phyloP scores from a whole-genome alignment of 2,888 invertebrate species.

The Epirrita christyi region DNA sequence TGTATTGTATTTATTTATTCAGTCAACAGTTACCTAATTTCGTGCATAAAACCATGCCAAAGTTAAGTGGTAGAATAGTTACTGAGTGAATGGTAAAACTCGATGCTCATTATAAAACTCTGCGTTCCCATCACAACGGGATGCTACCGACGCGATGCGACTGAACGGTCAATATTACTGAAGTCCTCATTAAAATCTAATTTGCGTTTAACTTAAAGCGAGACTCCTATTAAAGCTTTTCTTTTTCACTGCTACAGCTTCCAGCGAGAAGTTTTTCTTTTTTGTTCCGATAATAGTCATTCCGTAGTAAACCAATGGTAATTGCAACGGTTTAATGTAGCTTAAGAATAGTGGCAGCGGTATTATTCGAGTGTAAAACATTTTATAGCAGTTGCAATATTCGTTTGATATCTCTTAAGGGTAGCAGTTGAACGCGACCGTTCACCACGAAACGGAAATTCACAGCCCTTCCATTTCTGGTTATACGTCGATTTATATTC shows the following conservation, averaged over 20 bases:
- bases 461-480: conserved; percentile 81
- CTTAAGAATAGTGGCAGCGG: conserved; percentile 24
- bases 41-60: too few species aligned
- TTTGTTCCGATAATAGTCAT: conserved; percentile 36
- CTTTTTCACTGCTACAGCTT: conserved; percentile 50
- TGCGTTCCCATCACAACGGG: conserved; percentile 40
- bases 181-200: conserved; percentile 61
- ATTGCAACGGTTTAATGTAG: conserved; percentile 37
- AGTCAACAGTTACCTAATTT: too few species aligned
- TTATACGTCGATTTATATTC: conserved; percentile 85
- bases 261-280: conserved; percentile 37
- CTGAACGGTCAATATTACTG: conserved; percentile 53
- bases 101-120: conserved; percentile 48
- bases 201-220: conserved; percentile 59
- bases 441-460: conserved; percentile 77
- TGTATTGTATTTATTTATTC: too few species aligned
- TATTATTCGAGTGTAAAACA: conserved; percentile 31
- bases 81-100: conserved; percentile 44
- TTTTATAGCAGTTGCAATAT: conserved; percentile 42
- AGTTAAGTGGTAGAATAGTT: conserved; percentile 12
- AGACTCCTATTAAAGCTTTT: conserved; percentile 52
- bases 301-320: conserved; percentile 34
- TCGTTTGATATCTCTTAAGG: conserved; percentile 51
- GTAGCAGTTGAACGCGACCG: conserved; percentile 54
- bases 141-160: conserved; percentile 38